A percentile compares a stretch with the other conserved stretches of the same genome.
Evolutionary conservation across 2,888 invertebrate species (phyloP).

Genomic region (Pseudococcus longispinus): DNA sequence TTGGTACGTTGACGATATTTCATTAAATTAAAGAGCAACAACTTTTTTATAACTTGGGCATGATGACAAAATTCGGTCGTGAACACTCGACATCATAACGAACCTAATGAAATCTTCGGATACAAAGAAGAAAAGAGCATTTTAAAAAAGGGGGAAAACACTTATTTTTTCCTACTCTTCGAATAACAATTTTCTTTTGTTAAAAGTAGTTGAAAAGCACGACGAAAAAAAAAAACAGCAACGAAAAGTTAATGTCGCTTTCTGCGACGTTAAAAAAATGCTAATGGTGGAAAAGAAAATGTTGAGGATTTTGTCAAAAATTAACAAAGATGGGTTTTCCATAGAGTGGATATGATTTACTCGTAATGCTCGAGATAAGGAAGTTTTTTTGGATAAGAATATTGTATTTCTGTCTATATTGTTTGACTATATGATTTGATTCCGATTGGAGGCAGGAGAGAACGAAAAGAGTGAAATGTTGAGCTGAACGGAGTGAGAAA

Average conservation of each 20-base stretch:
- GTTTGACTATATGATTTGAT: background rate
- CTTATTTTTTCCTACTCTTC: conserved; percentile 52
- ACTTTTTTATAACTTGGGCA: conserved; percentile 42
- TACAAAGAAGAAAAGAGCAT: conserved; percentile 48
- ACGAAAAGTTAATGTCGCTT: conserved; percentile 48
- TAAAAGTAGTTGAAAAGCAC: conserved; percentile 41
- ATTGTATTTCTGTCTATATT: background rate
- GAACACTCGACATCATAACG: conserved; percentile 53
- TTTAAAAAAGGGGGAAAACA: conserved; percentile 50
- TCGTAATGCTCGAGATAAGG: background rate
- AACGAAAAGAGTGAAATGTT: background rate
- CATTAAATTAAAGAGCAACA: conserved; percentile 54
- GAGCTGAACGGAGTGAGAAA: background rate
- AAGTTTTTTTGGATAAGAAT: background rate
- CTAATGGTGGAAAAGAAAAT: conserved; percentile 40
- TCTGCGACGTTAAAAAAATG: conserved; percentile 50
- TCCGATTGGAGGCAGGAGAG: background rate
- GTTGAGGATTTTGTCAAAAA: conserved; percentile 14
- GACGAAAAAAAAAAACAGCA: conserved; percentile 11
- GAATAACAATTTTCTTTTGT: conserved; percentile 56
- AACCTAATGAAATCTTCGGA: conserved; percentile 55
- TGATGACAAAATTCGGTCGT: conserved; percentile 39
- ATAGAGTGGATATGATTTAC: background rate
- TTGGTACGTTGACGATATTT: conserved; percentile 41
- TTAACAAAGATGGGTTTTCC: background rate